phyloP scores from a whole-genome alignment of 2,888 invertebrate genomes.

The Drosophila buzzatii region DNA sequence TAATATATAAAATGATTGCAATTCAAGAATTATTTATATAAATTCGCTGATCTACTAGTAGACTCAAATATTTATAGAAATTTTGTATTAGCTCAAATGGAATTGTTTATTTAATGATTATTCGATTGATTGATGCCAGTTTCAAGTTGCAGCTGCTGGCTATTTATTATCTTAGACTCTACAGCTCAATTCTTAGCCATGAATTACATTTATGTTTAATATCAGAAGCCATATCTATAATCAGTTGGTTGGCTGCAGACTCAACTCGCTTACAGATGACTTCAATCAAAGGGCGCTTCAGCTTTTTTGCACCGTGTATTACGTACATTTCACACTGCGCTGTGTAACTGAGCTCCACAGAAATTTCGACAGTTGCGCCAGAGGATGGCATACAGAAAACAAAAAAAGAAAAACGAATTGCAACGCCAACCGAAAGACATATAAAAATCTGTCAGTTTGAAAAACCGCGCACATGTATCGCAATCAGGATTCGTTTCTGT shows the following conservation, averaged over 20 bases:
- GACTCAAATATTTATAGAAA: neutral
- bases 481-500: conserved; percentile 62
- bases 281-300: conserved; percentile 23
- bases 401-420: conserved; percentile 32
- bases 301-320: conserved; percentile 44
- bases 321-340: conserved; percentile 24
- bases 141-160: neutral
- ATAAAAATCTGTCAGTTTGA: conserved; percentile 77
- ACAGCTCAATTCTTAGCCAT: neutral
- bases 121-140: neutral
- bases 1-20: neutral
- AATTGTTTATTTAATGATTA: neutral
- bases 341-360: conserved; percentile 24
- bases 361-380: conserved; percentile 58
- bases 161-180: neutral
- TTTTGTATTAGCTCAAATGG: neutral
- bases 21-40: neutral
- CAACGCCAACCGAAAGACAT: conserved; percentile 63
- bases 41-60: neutral
- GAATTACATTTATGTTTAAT: conserved; percentile 4
- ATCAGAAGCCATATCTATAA: neutral
- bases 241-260: neutral
- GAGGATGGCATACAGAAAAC: conserved; percentile 4
- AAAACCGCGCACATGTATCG: conserved; percentile 75
- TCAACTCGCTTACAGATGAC: neutral